Evolutionary conservation across 1,140 invertebrate genomes (phyloP), one percentile per base, ranked within the genome.

Genomic region (Eriocheir sinensis): DNA sequence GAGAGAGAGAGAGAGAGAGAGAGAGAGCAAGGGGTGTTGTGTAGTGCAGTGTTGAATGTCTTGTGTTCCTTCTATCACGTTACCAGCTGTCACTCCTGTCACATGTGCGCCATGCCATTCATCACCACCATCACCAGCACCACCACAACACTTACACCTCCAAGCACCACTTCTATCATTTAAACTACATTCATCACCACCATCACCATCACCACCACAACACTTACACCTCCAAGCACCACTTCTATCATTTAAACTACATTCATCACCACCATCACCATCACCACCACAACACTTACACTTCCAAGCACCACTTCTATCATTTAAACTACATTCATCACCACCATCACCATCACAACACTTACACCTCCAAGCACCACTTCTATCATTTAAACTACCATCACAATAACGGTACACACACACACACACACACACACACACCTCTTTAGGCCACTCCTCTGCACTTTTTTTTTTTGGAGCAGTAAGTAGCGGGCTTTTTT

Each of bases 1-100:
- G 85, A 88, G 85, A 88, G 85, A 88, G 85, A 88, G 85, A 88
- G 85, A 88, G 85, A 88, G 85, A 88, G 85, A 88, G 85, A 88
- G 85, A 88, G 85, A 88, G 85, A 88, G 85, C 34, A 36, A 88
- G 85, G 38, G 85, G 38, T 30, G 38, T 30, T 6, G 85, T 40
- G 85, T 40, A 41, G 21, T 3, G 41, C 27, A 88, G 3, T n/a
- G 85, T n/a, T n/a, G 85, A 21, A 34, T 53, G 48, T 53, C 12
- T 53, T 53, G 48, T 53, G 48, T 53, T 53, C 21, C 48, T 1
- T 12, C 12, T 53, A 2, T 53, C 12, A 21, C 21, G 48, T 53
- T 53, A 53, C 48, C 21, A 21, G 12, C 48, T 53, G 48, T 53
- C 48, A 53, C 12, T 53, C 48, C 48, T 53, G 12, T 21, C 48